Conservation (phyloP, 2,888 invertebrate species). For the Coenonympha arcania region DNA sequence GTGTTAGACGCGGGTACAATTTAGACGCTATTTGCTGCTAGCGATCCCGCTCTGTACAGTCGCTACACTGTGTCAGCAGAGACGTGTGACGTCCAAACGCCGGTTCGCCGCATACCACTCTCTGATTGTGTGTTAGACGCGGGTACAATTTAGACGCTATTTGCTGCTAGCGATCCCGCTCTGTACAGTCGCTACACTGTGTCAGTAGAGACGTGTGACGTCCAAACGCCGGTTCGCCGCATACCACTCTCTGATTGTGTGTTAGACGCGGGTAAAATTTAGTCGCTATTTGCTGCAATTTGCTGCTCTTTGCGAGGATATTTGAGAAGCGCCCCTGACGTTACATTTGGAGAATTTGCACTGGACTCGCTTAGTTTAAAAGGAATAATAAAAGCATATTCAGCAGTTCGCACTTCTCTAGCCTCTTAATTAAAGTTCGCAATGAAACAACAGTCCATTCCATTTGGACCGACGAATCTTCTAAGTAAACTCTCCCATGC, state of each 20-base stretch:
- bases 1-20: not conserved
- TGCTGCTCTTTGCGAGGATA: not conserved
- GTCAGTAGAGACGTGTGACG: not conserved
- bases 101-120: slow-evolving; percentile 1
- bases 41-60: not conserved
- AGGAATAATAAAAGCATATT: too few relatives aligned
- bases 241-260: not conserved
- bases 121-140: slow-evolving; percentile 3
- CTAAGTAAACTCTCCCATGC: too few relatives aligned
- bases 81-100: not conserved
- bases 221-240: not conserved
- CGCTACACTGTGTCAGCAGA: not conserved
- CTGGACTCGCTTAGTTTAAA: not conserved
- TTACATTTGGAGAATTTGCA: not conserved
- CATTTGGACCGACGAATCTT: too few relatives aligned
- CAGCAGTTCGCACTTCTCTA: too few relatives aligned
- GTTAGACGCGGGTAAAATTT: not conserved
- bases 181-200: not conserved
- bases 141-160: slow-evolving; percentile 1
- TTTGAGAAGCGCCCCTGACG: not conserved
- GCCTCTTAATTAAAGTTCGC: too few relatives aligned
- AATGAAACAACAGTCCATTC: too few relatives aligned
- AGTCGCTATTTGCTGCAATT: not conserved
- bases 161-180: not conserved
- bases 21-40: not conserved